A percentile compares a stretch with the other conserved stretches of the same genome.
phyloP scores from a whole-genome alignment of 2,888 invertebrate genomes.

The Shargacucullia verbasci region DNA sequence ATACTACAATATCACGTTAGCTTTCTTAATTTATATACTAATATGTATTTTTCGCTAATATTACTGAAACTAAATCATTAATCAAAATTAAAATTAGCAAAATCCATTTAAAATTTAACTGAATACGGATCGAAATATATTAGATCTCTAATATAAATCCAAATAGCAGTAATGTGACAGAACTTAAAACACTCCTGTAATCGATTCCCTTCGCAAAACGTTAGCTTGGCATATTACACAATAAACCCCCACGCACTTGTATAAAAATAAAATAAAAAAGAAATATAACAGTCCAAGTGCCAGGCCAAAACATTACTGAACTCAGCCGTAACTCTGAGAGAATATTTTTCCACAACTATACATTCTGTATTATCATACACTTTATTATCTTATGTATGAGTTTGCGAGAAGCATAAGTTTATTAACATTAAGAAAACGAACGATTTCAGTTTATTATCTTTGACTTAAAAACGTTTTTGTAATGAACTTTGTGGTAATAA shows the following conservation, averaged over 20 bases:
- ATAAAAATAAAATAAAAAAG: constrained; percentile 53
- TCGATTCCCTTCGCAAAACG: constrained; percentile 42
- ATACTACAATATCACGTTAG: too few relatives aligned
- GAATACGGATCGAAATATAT: too few relatives aligned
- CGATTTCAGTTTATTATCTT: constrained; percentile 21
- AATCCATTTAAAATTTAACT: too few relatives aligned
- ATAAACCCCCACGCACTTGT: constrained; percentile 45
- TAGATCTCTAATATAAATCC: too few relatives aligned
- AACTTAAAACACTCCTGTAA: constrained; percentile 15
- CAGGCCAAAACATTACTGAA: constrained; percentile 24
- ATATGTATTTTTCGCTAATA: too few relatives aligned
- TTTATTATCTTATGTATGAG: constrained; percentile 37
- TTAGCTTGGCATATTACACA: constrained; percentile 33
- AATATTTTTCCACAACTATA: constrained; percentile 48
- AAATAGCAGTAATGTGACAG: too few relatives aligned
- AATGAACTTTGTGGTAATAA: constrained; percentile 18
- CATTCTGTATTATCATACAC: constrained; percentile 46
- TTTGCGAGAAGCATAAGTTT: constrained; percentile 39
- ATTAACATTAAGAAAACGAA: constrained; percentile 29
- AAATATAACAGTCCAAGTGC: constrained; percentile 31
- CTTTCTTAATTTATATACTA: too few relatives aligned
- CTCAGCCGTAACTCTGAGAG: constrained; percentile 26
- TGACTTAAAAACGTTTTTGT: constrained; percentile 17
- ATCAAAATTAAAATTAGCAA: too few relatives aligned
- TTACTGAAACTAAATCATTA: too few relatives aligned